phyloP scores from a whole-genome alignment of 1,140 invertebrate species.

The Apolygus lucorum region DNA sequence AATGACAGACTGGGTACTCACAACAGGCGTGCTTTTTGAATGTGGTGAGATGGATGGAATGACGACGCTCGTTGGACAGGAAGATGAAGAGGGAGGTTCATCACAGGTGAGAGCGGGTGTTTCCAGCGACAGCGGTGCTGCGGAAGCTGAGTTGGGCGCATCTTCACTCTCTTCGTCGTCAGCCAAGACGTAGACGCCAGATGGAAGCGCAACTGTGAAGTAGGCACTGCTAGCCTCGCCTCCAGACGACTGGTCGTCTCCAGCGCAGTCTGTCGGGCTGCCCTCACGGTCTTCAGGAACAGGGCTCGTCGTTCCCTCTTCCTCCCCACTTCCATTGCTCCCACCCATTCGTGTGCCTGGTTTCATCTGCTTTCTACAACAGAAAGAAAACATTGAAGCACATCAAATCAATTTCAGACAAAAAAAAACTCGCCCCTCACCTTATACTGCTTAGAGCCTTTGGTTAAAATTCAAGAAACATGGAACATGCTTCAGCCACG shows the following conservation, averaged over 20 bases:
- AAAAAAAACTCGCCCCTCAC: background rate
- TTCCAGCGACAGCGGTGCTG: background rate
- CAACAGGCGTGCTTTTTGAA: constrained; percentile 3
- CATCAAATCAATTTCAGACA: background rate
- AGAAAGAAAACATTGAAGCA: constrained; percentile 11
- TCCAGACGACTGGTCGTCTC: background rate
- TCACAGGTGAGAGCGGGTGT: background rate
- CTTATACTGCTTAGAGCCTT: too few relatives aligned
- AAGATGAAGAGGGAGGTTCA: constrained; percentile 1
- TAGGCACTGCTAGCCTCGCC: background rate
- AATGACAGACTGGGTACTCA: background rate
- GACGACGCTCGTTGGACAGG: background rate
- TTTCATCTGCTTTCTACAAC: constrained; percentile 2
- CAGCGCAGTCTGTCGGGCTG: background rate
- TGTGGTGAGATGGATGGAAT: background rate
- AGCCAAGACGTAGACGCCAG: background rate
- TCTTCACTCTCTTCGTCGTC: background rate
- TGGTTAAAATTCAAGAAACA: background rate
- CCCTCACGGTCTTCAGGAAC: background rate
- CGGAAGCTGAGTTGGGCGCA: background rate
- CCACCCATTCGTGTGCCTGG: constrained; percentile 3
- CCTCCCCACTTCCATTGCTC: constrained; percentile 12
- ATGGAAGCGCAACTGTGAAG: background rate
- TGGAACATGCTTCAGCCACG: background rate
- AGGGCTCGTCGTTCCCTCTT: background rate